These are phyloP conservation scores for Prolemur simus DNA, from an alignment of 2,113 vertebrate genomes.

Conservation along the genomic window DNA sequence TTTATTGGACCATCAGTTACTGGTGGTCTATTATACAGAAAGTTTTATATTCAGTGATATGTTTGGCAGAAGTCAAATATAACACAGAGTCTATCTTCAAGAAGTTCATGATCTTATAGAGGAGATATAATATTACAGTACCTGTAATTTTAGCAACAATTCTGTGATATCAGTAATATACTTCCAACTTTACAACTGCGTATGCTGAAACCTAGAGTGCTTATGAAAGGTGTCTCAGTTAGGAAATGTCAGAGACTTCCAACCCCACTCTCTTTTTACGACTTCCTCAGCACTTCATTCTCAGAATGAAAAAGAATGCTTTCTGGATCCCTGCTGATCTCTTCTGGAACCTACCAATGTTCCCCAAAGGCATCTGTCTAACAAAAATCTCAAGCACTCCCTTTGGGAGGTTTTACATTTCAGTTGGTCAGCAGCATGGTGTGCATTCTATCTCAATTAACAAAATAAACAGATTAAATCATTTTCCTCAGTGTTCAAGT, in stretches of 20 bases:
- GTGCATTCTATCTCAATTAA: neutral
- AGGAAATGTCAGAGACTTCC: neutral
- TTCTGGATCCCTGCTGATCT: conserved; percentile 1
- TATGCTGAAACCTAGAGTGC: neutral
- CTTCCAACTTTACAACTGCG: neutral
- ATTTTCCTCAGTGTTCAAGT: conserved; percentile 11
- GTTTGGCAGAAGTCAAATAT: neutral
- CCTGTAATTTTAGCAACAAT: neutral
- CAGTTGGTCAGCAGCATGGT: neutral
- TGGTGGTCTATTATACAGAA: neutral
- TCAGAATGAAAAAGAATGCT: conserved; percentile 1
- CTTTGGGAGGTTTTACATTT: neutral
- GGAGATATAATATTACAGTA: neutral
- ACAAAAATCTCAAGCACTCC: conserved; percentile 32
- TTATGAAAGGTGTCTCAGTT: neutral
- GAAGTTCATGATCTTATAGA: neutral
- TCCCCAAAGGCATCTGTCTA: neutral
- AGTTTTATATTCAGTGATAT: neutral
- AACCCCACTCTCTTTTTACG: neutral
- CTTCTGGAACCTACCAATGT: neutral
- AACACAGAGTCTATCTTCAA: neutral
- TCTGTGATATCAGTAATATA: neutral
- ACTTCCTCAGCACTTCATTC: conserved; percentile 5
- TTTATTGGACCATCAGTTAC: neutral
- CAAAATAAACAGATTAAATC: conserved; percentile 28